phyloP scores from a whole-genome alignment of 2,888 invertebrate species.

The Podabrus alpinus region DNA sequence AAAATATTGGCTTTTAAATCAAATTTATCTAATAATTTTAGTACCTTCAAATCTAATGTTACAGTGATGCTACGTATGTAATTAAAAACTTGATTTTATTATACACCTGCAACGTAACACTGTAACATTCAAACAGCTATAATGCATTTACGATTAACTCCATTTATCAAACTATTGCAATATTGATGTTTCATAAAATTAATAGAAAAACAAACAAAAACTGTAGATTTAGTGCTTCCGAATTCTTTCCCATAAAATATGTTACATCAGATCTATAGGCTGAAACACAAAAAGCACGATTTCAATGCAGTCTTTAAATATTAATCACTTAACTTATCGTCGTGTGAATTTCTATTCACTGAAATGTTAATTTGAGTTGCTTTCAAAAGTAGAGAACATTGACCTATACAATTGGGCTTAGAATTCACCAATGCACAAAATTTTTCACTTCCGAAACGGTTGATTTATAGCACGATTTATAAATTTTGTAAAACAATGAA shows the following conservation, averaged over 20 bases:
- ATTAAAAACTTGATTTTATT: not conserved
- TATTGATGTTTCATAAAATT: not conserved
- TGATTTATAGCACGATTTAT: conserved; percentile 21
- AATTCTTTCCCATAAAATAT: not conserved
- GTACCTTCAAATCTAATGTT: not conserved
- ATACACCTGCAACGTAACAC: not conserved
- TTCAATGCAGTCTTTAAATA: not conserved
- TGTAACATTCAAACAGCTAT: not conserved
- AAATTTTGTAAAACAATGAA: conserved; percentile 21
- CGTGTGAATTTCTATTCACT: conserved; percentile 12
- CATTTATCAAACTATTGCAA: not conserved
- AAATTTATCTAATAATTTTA: not conserved
- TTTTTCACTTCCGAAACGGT: conserved; percentile 17
- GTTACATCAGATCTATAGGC: not conserved
- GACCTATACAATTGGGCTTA: conserved; percentile 12
- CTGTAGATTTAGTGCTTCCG: not conserved
- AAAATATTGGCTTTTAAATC: not conserved
- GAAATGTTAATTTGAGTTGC: conserved; percentile 22
- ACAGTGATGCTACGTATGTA: not conserved
- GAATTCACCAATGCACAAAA: conserved; percentile 6
- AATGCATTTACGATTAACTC: not conserved
- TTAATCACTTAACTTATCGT: not conserved
- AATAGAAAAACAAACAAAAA: not conserved
- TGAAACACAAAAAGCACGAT: not conserved
- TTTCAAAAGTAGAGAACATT: conserved; percentile 11